Percentiles rank a stretch among this genome's conserved stretches.
Conservation (phyloP, 2,113 vertebrate genomes). For the Neodon shergylaensis region DNA sequence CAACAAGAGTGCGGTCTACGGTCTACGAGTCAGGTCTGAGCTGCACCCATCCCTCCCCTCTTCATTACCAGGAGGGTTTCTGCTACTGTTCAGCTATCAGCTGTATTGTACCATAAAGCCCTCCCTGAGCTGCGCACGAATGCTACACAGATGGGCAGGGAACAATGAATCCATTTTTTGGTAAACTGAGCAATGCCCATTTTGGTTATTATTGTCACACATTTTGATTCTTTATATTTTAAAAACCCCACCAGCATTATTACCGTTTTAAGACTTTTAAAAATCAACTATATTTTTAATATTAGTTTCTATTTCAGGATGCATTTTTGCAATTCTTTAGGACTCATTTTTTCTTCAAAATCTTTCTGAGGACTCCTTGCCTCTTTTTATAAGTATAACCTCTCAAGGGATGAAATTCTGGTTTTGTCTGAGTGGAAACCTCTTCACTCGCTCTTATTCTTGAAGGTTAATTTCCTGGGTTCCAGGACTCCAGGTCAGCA, state of each 20-base stretch:
- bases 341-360: not conserved
- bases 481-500: not conserved
- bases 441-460: not conserved
- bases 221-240: not conserved
- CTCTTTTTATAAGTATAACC: not conserved
- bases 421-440: not conserved
- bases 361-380: not conserved
- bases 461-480: not conserved
- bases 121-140: rapidly evolving
- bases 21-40: not conserved
- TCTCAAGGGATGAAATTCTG: not conserved
- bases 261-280: not conserved
- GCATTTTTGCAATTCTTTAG: not conserved
- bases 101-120: rapidly evolving
- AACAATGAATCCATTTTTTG: not conserved
- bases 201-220: not conserved
- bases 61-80: not conserved
- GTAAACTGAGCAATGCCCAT: not conserved
- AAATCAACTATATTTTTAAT: not conserved
- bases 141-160: not conserved
- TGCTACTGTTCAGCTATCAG: not conserved
- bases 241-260: not conserved
- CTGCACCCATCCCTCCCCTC: not conserved
- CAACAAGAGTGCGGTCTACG: rapidly evolving
- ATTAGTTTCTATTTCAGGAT: not conserved